Evolutionary conservation across 2,888 invertebrate species (phyloP).

Genomic region (Dolichomitus sp.): DNA sequence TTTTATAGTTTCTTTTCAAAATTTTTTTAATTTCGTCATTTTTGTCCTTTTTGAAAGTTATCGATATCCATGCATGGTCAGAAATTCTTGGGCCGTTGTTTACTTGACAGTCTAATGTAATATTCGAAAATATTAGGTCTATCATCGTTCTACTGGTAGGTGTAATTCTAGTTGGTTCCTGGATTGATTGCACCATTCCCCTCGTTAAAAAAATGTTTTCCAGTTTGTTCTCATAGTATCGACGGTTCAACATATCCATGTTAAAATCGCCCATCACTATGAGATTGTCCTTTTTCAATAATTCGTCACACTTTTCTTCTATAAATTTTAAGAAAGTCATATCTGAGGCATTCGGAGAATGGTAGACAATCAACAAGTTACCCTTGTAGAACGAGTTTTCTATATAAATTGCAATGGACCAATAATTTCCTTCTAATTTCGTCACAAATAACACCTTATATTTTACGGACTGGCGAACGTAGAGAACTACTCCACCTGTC

Average conservation of each 20-base stretch:
- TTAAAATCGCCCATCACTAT: neutral
- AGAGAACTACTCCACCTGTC: too few relatives aligned
- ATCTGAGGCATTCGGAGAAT: too few relatives aligned
- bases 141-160: neutral
- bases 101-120: too few relatives aligned
- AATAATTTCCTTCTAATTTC: too few relatives aligned
- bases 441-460: too few relatives aligned
- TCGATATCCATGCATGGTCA: neutral
- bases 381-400: too few relatives aligned
- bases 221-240: constrained; percentile 22
- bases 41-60: neutral
- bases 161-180: constrained; percentile 9
- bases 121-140: too few relatives aligned
- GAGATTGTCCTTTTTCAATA: constrained; percentile 10
- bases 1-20: neutral
- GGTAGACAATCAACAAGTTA: too few relatives aligned
- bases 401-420: too few relatives aligned
- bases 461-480: too few relatives aligned
- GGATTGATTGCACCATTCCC: constrained; percentile 15
- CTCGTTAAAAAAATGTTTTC: constrained; percentile 23
- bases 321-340: neutral
- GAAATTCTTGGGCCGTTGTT: too few relatives aligned
- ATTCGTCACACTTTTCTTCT: constrained; percentile 28
- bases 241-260: neutral
- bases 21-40: neutral